Conservation (phyloP, 2,113 vertebrate species). For the Erpornis zantholeuca region DNA sequence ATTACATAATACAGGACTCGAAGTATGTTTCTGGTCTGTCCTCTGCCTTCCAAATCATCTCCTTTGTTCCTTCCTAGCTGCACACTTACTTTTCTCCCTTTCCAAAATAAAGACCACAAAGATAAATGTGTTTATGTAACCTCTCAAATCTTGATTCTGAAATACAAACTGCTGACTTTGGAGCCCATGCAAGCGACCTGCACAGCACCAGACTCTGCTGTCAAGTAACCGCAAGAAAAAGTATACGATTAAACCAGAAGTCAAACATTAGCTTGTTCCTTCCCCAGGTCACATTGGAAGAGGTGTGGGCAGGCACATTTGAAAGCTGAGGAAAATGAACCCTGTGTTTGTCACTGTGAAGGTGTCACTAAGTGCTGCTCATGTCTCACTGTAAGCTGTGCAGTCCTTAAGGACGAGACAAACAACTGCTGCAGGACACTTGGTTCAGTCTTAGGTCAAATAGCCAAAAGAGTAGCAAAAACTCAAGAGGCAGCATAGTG, state of each 20-base stretch:
- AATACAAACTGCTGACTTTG: background rate
- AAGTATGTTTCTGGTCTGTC: background rate
- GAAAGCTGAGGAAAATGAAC: background rate
- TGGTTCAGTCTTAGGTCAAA: background rate
- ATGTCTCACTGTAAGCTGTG: background rate
- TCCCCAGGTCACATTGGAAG: background rate
- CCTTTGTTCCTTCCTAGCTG: background rate
- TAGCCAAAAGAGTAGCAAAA: background rate
- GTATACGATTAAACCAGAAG: background rate
- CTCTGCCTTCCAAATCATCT: background rate
- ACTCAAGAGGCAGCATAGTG: background rate
- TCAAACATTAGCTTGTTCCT: background rate
- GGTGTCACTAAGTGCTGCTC: background rate
- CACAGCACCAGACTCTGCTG: background rate
- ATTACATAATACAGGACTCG: background rate
- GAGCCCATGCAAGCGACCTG: background rate
- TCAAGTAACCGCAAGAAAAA: background rate
- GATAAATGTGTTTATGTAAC: background rate
- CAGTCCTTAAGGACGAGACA: background rate
- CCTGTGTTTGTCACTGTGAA: background rate
- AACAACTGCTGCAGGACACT: background rate
- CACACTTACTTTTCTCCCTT: background rate
- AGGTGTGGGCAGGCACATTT: background rate
- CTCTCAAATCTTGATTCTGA: background rate
- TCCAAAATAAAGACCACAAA: background rate